Evolutionary conservation across 2,888 invertebrate species (phyloP), one percentile per base, ranked within the genome.

Genomic region (Ctena decussata): DNA sequence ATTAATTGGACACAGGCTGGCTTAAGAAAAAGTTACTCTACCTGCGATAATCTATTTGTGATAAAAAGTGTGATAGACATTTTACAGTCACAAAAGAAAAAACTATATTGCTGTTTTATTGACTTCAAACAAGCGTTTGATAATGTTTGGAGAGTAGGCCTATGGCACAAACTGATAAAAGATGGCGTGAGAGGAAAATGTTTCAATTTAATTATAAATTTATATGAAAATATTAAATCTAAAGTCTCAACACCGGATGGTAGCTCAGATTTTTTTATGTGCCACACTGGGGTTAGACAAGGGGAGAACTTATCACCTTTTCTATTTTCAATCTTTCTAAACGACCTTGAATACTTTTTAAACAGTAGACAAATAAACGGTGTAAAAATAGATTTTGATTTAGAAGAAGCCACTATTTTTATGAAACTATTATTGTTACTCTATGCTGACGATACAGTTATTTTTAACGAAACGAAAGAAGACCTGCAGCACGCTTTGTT

Each of bases 401-500:
- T 15, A 6, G 35, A 65, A 30, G 21, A 32, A 1, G 35, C 57
- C 1, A 1, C 37, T 15, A 57, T 44, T 27, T 77, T 53, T 57
- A 6, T 76, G 0, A 65, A 71, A 44, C 39, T 79, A 11, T 76
- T 79, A 12, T 18, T 76, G 0, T 49, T 82, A 21, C 30, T 83
- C 35, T 83, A 71, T 49, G 83, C 83, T 18, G 83, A 83, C 41
- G 78, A n/a, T n/a, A n/a, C n/a, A n/a, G n/a, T n/a, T n/a, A n/a
- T n/a, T n/a, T n/a, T n/a, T n/a, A n/a, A n/a, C n/a, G n/a, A n/a
- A n/a, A n/a, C n/a, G n/a, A n/a, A n/a, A n/a, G n/a, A n/a, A n/a
- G n/a, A n/a, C n/a, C n/a, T n/a, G n/a, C n/a, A n/a, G n/a, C n/a
- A n/a, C n/a, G n/a, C n/a, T n/a, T n/a, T n/a, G n/a, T n/a, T n/a